Conservation (phyloP, 2,888 invertebrate species). For the Ormyrus nitidulus region DNA sequence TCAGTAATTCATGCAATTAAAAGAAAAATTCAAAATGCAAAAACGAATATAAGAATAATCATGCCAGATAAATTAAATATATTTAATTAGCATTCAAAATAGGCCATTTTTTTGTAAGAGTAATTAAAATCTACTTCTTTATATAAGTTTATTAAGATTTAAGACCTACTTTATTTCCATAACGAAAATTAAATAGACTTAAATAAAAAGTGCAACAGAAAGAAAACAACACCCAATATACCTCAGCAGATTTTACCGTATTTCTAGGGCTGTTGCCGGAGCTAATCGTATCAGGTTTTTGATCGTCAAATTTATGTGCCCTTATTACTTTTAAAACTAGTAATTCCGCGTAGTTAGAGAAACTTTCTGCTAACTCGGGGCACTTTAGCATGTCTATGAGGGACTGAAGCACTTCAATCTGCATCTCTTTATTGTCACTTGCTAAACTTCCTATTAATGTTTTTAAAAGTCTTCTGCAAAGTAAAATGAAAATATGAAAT, state of each 20-base stretch:
- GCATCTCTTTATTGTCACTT: slow-evolving; percentile 81
- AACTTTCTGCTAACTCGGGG: slow-evolving; percentile 84
- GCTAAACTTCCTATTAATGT: slow-evolving; percentile 86
- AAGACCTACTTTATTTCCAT: neutral
- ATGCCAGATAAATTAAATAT: slow-evolving; percentile 19
- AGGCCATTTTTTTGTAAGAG: neutral
- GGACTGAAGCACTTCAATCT: slow-evolving; percentile 87
- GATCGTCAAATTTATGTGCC: slow-evolving; percentile 81
- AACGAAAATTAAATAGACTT: slow-evolving; percentile 33
- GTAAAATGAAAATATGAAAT: slow-evolving; percentile 3
- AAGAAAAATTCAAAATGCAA: neutral
- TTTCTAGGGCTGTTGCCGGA: slow-evolving; percentile 63
- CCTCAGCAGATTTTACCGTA: slow-evolving; percentile 76
- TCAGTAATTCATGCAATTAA: slow-evolving; percentile 11
- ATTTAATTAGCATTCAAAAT: neutral
- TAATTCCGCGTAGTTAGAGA: slow-evolving; percentile 93
- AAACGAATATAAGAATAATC: neutral
- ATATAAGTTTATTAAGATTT: too few species aligned
- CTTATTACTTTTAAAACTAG: slow-evolving; percentile 92
- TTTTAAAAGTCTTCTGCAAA: slow-evolving; percentile 78
- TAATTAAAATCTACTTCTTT: slow-evolving; percentile 34
- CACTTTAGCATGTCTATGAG: slow-evolving; percentile 91
- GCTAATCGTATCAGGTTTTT: slow-evolving; percentile 64
- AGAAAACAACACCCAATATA: slow-evolving; percentile 59
- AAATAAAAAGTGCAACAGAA: slow-evolving; percentile 48